Base-by-base conservation (phyloP, 64 coral and sea anemone genomes). In the Catalaphyllia jardinei region DNA sequence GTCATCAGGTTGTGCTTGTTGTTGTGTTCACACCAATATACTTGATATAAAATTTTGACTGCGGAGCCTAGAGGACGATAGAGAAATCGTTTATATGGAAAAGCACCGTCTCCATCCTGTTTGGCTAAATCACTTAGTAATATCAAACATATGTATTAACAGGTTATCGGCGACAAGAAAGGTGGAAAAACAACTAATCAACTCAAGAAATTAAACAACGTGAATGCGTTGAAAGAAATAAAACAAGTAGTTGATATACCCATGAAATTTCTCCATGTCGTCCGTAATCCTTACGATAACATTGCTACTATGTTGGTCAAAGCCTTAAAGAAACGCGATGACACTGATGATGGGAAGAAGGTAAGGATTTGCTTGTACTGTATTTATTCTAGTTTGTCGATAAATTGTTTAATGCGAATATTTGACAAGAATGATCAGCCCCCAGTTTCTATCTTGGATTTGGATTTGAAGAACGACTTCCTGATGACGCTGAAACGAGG, bases 81-180 rank as follows among this genome's bases (percentile, higher is more conserved):
- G 42, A 46, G 42, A 46, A 46, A 46, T 46, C 5, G 42, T 46
- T 46, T 8, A 46, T 46, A 8, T 46, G 54, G 15, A 57, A 57
- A 57, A 57, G 1, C 15, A 57, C 15, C 54, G 15, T 57, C 54
- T 57, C 54, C 10, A 57, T 13, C 10, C 54, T 57, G 11, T 57
- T 0, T 57, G 15, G 54, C 54, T 16, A 57, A 16, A 1, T 57
- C 12, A 1, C 54, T 57, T 57, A 57, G 10, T 57, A 57, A 57
- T 16, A 15, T 57, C 10, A 57, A 15, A 57, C 54, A 3, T 27
- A 9, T 80, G 1, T 10, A 22, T 60, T 62, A 73, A 35, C 65
- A 98, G 96, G 90, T 98, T 12, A 98, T 98, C 17, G 96, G 96
- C 22, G 96, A 86, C 55, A 98, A 98, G 54, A 98, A 98, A 49